phyloP scores from a whole-genome alignment of 2,888 invertebrate genomes.

The Podotricha telesiphe region DNA sequence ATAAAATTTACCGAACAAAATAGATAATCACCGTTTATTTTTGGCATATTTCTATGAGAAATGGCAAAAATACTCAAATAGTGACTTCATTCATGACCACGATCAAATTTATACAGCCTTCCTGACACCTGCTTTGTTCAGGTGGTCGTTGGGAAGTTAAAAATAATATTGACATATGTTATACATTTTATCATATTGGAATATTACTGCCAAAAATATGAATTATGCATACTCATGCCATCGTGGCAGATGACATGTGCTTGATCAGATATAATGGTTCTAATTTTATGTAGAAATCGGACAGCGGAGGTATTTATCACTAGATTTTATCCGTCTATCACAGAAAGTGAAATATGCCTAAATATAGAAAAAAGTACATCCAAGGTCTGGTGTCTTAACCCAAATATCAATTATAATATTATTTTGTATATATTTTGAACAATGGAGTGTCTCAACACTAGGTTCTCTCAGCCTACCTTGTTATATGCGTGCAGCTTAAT shows the following conservation, averaged over 20 bases:
- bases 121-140: conserved; percentile 13
- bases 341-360: too few relatives aligned
- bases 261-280: neutral
- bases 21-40: neutral
- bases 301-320: neutral
- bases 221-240: neutral
- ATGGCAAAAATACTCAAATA: conserved; percentile 1
- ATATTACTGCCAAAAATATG: conserved; percentile 8
- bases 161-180: conserved; percentile 9
- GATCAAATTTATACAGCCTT: conserved; percentile 11
- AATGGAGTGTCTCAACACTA: too few relatives aligned
- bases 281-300: neutral
- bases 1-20: too few relatives aligned
- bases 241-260: neutral
- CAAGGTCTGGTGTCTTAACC: too few relatives aligned
- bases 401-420: too few relatives aligned
- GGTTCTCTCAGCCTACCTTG: too few relatives aligned
- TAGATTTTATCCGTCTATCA: too few relatives aligned
- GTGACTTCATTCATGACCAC: conserved; percentile 16
- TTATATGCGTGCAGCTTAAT: too few relatives aligned
- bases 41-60: neutral
- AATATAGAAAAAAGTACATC: too few relatives aligned
- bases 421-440: too few relatives aligned
- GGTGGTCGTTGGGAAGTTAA: neutral
- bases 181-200: neutral